Evolutionary conservation across 2,888 invertebrate species (phyloP).

Genomic region (Caenorhabditis macrosperma): DNA sequence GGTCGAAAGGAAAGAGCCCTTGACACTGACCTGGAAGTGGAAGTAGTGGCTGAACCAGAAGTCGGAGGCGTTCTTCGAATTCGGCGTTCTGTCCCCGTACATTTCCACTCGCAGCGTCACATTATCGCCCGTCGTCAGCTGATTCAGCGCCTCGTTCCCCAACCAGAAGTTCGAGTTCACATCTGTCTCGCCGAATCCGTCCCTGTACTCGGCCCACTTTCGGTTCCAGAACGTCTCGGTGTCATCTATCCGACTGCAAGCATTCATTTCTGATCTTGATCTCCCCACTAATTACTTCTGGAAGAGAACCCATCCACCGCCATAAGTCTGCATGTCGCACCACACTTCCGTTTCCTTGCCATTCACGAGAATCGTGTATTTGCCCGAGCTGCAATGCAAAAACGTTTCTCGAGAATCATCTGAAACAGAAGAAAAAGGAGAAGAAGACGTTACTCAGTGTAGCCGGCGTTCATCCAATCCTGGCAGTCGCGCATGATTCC

Average conservation of each 20-base stretch:
- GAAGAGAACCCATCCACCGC: constrained; percentile 61
- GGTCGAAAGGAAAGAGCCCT: too few relatives aligned
- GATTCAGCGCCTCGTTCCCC: constrained; percentile 74
- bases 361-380: constrained; percentile 50
- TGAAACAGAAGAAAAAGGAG: too few relatives aligned
- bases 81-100: constrained; percentile 72
- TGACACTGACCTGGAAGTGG: constrained; percentile 37
- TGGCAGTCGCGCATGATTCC: constrained; percentile 59
- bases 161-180: constrained; percentile 66
- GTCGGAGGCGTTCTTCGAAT: constrained; percentile 57
- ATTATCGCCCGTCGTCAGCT: constrained; percentile 45
- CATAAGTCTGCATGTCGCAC: constrained; percentile 62
- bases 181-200: constrained; percentile 68
- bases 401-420: neutral
- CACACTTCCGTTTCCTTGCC: constrained; percentile 53
- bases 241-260: constrained; percentile 66
- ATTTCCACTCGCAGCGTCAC: constrained; percentile 71
- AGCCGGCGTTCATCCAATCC: constrained; percentile 63
- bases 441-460: constrained; percentile 33
- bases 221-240: constrained; percentile 68
- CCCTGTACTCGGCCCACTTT: constrained; percentile 71
- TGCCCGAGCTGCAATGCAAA: constrained; percentile 51
- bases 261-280: neutral
- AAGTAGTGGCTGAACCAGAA: constrained; percentile 66
- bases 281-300: constrained; percentile 47